Conservation (phyloP, 2,797 vertebrate genomes). For the Paratrypauchen microcephalus region DNA sequence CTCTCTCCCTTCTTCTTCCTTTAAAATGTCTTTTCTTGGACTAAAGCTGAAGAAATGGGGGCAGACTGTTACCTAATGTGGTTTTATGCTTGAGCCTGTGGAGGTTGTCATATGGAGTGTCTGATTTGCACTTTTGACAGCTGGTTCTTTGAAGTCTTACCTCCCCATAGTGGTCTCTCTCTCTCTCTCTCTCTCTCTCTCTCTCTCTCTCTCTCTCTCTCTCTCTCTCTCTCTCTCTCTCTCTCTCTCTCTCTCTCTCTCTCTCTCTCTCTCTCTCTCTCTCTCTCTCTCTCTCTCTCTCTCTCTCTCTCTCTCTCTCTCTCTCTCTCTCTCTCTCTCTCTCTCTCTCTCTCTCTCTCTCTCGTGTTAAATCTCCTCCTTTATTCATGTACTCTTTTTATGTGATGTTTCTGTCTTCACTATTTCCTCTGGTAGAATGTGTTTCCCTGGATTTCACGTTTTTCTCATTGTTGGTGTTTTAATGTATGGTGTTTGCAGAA, state of each 20-base stretch:
- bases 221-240: constrained; percentile 30
- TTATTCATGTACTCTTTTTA: constrained; percentile 20
- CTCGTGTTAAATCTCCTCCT: constrained; percentile 10
- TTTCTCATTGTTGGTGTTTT: constrained; percentile 1
- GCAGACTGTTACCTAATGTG: constrained; percentile 5
- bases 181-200: constrained; percentile 28
- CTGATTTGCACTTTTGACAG: constrained; percentile 51
- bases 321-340: constrained; percentile 22
- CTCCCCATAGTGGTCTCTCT: constrained; percentile 38
- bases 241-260: constrained; percentile 21
- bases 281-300: constrained; percentile 30
- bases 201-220: constrained; percentile 28
- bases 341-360: constrained; percentile 24
- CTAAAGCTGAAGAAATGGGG: constrained; percentile 15
- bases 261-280: constrained; percentile 26
- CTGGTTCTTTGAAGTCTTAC: constrained; percentile 60
- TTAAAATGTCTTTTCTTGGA: constrained; percentile 4
- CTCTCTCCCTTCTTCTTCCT: not conserved
- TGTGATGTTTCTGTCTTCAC: not conserved
- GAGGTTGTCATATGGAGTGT: constrained; percentile 26
- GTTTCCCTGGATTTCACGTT: not conserved
- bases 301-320: constrained; percentile 29
- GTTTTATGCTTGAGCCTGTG: not conserved
- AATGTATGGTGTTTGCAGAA: not conserved
- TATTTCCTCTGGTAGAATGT: no score